Base-by-base conservation (phyloP, 2,113 vertebrate genomes). In the Phainopepla nitens region DNA sequence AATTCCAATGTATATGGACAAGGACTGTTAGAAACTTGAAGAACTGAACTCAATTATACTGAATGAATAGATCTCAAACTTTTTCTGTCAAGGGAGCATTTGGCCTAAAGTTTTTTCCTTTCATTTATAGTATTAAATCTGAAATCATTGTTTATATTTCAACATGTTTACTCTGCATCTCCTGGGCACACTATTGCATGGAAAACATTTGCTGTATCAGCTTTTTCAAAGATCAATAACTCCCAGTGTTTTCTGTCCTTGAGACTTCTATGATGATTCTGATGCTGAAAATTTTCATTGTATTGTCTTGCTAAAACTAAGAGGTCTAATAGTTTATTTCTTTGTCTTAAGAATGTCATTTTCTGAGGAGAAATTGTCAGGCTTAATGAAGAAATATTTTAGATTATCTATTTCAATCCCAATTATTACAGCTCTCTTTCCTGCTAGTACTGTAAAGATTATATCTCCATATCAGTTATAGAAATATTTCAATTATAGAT, bases 211-310 rank as follows among this genome's bases (percentile, higher is more conserved):
- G 39, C 47, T 90, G 41, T 75, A 87, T 94, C 66, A 90, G 24
- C 93, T 87, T 93, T 94, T 81, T 94, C 60, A 81, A 91, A 94
- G 89, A 84, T 95, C 82, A 87, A 10, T 92, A 89, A 87, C 49
- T 94, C 60, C 35, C 41, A 71, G 9, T 60, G 49, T 82, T 92
- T 94, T 85, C 36, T 90, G 8, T 61, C 53, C 54, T 83, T 87
- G 64, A 76, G 70, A 95, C 21, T 28, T 89, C 39, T 65, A 15
- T 78, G 18, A 82, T 54, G 62, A 89, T 62, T 92, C 35, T 58
- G 50, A 80, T 81, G 15, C 10, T 82, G 77, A 93, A 93, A 91
- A 62, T 65, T 47, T 77, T 95, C 47, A 80, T 57, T 82, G n/a
- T 35, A 60, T 50, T 82, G 3, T 82, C n/a, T 69, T 79, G 16